phyloP scores from a whole-genome alignment of 2,113 vertebrate species.

The Tetrao urogallus region DNA sequence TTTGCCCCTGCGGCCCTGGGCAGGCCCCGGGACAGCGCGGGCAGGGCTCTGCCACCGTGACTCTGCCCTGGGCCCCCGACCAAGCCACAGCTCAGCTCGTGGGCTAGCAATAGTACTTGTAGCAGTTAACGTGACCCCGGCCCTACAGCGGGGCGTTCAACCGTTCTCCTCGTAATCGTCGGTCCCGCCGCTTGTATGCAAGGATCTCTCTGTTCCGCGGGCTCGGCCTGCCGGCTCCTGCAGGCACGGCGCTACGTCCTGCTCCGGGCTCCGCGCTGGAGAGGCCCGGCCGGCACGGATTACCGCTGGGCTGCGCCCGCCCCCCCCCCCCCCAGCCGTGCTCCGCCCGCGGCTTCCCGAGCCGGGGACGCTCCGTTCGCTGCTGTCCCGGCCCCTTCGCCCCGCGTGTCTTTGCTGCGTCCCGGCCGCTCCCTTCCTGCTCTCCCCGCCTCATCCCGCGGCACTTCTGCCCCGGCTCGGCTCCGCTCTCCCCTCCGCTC shows the following conservation, averaged over 20 bases:
- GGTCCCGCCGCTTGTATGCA: background rate
- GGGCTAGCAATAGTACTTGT: constrained; percentile 58
- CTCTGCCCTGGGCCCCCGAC: constrained; percentile 3
- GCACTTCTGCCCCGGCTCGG: too few relatives aligned
- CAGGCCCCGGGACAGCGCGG: background rate
- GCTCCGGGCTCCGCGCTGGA: too few relatives aligned
- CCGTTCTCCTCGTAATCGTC: background rate
- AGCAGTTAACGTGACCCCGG: constrained; percentile 33
- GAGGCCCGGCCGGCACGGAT: too few relatives aligned
- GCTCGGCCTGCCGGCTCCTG: background rate
- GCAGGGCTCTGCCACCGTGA: background rate
- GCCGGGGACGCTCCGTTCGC: too few relatives aligned
- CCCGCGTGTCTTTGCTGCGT: too few relatives aligned
- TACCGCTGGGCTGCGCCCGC: too few relatives aligned
- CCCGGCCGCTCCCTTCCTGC: too few relatives aligned
- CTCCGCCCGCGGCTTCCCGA: too few relatives aligned
- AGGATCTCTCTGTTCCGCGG: background rate
- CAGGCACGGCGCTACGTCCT: background rate
- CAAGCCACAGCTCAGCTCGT: background rate
- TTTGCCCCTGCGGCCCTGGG: background rate
- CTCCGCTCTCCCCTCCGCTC: too few relatives aligned
- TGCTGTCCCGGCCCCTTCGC: too few relatives aligned
- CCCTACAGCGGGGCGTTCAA: background rate
- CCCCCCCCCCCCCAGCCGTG: too few relatives aligned
- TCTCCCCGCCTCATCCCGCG: too few relatives aligned